Conservation (phyloP, 37 sponge, comb jelly and placozoan species). For the Aphrocallistes beatrix region DNA sequence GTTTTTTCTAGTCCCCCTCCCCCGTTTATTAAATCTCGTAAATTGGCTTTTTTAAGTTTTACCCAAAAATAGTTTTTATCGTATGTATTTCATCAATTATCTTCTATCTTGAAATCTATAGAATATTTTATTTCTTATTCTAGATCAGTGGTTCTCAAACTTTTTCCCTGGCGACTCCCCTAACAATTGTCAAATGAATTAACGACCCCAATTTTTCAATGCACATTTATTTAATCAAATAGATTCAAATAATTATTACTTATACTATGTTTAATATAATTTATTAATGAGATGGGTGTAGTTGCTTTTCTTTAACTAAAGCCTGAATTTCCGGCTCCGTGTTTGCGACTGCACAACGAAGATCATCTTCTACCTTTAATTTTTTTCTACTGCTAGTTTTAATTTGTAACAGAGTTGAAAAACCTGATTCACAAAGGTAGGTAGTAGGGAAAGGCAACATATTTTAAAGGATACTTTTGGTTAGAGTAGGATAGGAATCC, state of each 20-base stretch:
- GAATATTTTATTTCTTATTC: too few species aligned
- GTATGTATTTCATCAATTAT: too few species aligned
- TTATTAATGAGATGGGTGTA: constrained; percentile 18
- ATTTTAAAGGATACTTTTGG: not conserved
- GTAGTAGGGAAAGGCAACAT: not conserved
- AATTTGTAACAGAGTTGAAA: not conserved
- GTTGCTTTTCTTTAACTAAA: constrained; percentile 10
- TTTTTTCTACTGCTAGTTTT: constrained; percentile 13
- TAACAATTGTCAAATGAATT: not conserved
- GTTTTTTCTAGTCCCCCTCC: too few species aligned
- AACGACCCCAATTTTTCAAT: not conserved
- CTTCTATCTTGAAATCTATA: too few species aligned
- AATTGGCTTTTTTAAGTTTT: too few species aligned
- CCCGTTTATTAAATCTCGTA: too few species aligned
- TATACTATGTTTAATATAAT: not conserved
- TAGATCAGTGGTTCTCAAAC: not conserved
- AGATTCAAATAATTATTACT: not conserved
- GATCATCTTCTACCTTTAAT: not conserved
- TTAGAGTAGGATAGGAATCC: constrained; percentile 12
- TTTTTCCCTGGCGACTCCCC: not conserved
- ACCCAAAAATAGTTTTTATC: too few species aligned
- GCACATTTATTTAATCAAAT: not conserved
- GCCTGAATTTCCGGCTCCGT: not conserved
- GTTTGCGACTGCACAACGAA: constrained; percentile 17
- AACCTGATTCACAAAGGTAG: constrained; percentile 15